Conservation (phyloP, 2,797 vertebrate genomes). For the Alauda arvensis region DNA sequence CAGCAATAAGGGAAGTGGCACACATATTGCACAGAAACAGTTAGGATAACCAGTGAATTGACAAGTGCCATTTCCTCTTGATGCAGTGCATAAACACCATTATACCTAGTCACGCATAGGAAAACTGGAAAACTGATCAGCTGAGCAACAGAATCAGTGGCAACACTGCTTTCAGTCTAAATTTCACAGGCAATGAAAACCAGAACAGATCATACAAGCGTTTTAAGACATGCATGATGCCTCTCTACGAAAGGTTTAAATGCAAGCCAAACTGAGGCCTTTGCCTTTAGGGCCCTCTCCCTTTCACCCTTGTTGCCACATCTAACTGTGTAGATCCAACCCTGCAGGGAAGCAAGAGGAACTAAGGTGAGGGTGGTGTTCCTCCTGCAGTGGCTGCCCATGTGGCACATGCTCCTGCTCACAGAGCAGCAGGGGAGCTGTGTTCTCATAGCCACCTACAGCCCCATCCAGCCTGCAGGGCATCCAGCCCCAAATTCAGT, state of each 20-base stretch:
- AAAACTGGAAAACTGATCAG: not conserved
- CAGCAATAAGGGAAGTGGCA: not conserved
- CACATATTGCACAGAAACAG: not conserved
- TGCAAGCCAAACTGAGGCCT: not conserved
- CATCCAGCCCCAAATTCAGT: not conserved
- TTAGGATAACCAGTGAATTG: not conserved
- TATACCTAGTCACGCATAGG: not conserved
- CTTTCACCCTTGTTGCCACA: not conserved
- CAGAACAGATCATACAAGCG: not conserved
- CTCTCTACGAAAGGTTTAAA: not conserved
- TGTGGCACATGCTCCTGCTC: fast-evolving
- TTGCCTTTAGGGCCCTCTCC: not conserved
- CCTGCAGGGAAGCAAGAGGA: not conserved
- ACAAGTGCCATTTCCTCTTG: not conserved
- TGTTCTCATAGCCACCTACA: not conserved
- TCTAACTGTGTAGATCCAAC: not conserved
- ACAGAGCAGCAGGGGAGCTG: not conserved
- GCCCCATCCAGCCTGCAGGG: not conserved
- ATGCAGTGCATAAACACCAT: not conserved
- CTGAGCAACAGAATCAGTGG: not conserved
- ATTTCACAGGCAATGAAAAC: not conserved
- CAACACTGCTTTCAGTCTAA: not conserved
- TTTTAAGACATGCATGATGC: not conserved
- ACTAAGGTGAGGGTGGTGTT: not conserved
- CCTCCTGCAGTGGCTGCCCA: not conserved